phyloP scores from a whole-genome alignment of 23 tunicate species.

The Ascidia mentula region DNA sequence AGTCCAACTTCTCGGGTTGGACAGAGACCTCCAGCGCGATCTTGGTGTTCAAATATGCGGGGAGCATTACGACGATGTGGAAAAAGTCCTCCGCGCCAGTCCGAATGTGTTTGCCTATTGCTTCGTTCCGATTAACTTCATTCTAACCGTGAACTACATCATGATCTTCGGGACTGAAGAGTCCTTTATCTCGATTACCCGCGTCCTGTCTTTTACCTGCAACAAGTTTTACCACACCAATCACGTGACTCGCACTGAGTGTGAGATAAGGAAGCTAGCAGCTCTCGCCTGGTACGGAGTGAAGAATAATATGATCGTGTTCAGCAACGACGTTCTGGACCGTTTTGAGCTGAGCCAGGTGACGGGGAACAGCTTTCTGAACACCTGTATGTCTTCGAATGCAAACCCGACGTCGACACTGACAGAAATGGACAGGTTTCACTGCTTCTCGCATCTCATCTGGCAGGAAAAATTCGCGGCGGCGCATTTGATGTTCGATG shows the following conservation, averaged over 20 bases:
- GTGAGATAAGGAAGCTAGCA: background rate
- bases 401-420: background rate
- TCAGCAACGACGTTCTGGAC: background rate
- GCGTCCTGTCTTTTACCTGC: background rate
- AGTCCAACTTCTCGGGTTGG: background rate
- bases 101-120: background rate
- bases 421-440: background rate
- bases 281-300: slow-evolving; percentile 1
- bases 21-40: background rate
- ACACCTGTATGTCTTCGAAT: background rate
- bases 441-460: background rate
- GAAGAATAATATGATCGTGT: background rate
- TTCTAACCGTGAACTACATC: background rate
- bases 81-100: background rate
- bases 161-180: background rate
- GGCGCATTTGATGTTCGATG: background rate
- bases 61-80: background rate
- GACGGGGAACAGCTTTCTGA: background rate
- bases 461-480: slow-evolving; percentile 1
- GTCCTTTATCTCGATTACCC: background rate
- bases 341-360: background rate
- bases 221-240: background rate
- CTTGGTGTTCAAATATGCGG: background rate
- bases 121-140: background rate
- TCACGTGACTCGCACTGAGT: background rate